Conservation (phyloP, 2,797 vertebrate species). For the Anniella stebbinsi region DNA sequence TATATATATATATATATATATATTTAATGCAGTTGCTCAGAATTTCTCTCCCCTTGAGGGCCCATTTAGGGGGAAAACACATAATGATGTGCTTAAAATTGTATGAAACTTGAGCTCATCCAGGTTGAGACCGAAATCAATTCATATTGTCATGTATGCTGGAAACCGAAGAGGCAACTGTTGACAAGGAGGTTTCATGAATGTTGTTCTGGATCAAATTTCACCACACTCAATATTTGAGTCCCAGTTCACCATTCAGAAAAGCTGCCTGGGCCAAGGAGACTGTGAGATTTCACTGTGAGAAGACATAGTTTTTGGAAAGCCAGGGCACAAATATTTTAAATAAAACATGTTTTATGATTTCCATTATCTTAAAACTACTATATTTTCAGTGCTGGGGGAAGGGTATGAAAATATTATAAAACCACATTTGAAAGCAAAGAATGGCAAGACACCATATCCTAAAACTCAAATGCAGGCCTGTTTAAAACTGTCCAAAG, state of each 20-base stretch:
- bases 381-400: background rate
- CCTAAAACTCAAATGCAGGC: background rate
- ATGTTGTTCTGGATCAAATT: background rate
- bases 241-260: background rate
- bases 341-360: background rate
- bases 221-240: background rate
- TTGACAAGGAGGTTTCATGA: background rate
- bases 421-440: background rate
- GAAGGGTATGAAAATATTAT: background rate
- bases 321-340: background rate
- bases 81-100: background rate
- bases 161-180: background rate
- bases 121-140: constrained; percentile 18
- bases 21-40: background rate
- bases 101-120: background rate
- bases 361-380: background rate
- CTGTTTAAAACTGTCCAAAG: background rate
- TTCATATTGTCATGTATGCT: background rate
- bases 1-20: too few species aligned
- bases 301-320: background rate
- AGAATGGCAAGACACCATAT: background rate
- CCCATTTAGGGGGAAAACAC: background rate
- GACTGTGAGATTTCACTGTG: background rate
- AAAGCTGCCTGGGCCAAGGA: background rate
- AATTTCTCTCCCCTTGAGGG: background rate